phyloP scores from a whole-genome alignment of 2,888 invertebrate species.

The Tethea ocularis region DNA sequence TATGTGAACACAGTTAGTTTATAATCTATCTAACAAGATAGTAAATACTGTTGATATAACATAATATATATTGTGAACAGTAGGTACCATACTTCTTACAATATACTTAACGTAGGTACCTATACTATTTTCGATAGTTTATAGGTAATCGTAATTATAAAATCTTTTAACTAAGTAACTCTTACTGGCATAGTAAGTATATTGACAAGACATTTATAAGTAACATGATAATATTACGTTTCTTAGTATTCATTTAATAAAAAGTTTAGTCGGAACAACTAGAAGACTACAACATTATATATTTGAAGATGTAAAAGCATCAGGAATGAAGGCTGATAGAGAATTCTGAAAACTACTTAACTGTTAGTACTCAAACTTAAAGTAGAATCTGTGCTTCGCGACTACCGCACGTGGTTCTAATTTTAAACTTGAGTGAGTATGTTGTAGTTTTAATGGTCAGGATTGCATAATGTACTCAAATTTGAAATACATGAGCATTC shows the following conservation, averaged over 20 bases:
- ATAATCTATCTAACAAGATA: too few species aligned
- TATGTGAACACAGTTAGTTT: too few species aligned
- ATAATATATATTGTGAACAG: too few species aligned
- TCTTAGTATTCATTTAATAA: background rate
- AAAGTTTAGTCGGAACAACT: background rate
- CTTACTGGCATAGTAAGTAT: too few species aligned
- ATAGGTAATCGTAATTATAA: too few species aligned
- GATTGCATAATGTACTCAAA: background rate
- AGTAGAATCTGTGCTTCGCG: slow-evolving; percentile 5
- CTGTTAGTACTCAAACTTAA: slow-evolving; percentile 1
- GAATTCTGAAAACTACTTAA: slow-evolving; percentile 1
- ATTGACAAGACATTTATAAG: too few species aligned
- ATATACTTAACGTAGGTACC: too few species aligned
- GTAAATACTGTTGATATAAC: too few species aligned
- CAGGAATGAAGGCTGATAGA: slow-evolving; percentile 1
- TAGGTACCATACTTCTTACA: too few species aligned
- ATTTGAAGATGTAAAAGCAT: background rate
- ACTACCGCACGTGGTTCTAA: slow-evolving; percentile 3
- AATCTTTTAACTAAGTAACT: too few species aligned
- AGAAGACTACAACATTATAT: background rate
- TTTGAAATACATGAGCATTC: background rate
- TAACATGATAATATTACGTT: too few species aligned
- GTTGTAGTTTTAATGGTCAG: background rate
- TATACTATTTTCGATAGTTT: too few species aligned
- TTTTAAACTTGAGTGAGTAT: background rate